Conservation (phyloP, 2,113 vertebrate species). For the Lepisosteus osseus region DNA sequence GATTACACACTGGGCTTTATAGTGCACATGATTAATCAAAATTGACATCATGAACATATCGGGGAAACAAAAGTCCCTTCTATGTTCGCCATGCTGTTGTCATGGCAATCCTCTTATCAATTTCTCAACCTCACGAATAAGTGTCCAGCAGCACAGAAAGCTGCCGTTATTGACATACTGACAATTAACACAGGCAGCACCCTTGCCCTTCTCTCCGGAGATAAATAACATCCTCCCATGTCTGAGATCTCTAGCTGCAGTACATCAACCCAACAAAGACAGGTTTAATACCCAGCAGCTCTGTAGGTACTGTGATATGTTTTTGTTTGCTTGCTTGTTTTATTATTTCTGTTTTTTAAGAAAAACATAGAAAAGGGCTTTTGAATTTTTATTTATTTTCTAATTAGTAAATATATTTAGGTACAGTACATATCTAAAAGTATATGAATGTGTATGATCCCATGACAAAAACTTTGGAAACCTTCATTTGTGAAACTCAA, state of each 20-base stretch:
- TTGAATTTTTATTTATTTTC: too few species aligned
- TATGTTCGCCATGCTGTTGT: constrained; percentile 59
- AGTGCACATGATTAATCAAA: constrained; percentile 66
- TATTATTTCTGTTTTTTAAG: too few species aligned
- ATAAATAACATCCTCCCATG: constrained; percentile 25
- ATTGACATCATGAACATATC: constrained; percentile 62
- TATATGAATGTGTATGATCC: too few species aligned
- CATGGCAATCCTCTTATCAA: constrained; percentile 58
- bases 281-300: neutral
- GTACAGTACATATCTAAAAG: too few species aligned
- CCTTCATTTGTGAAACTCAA: too few species aligned
- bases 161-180: constrained; percentile 41
- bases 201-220: constrained; percentile 23
- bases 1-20: constrained; percentile 49
- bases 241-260: neutral
- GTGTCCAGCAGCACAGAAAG: constrained; percentile 42
- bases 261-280: neutral
- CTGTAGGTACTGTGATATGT: neutral
- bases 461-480: too few species aligned
- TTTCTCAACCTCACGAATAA: constrained; percentile 43
- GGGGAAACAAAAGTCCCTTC: constrained; percentile 56
- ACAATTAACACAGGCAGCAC: constrained; percentile 40
- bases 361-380: too few species aligned
- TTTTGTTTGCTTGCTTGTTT: too few species aligned
- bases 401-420: too few species aligned